phyloP scores from a whole-genome alignment of 2,888 invertebrate species.

The Xylota sylvarum region DNA sequence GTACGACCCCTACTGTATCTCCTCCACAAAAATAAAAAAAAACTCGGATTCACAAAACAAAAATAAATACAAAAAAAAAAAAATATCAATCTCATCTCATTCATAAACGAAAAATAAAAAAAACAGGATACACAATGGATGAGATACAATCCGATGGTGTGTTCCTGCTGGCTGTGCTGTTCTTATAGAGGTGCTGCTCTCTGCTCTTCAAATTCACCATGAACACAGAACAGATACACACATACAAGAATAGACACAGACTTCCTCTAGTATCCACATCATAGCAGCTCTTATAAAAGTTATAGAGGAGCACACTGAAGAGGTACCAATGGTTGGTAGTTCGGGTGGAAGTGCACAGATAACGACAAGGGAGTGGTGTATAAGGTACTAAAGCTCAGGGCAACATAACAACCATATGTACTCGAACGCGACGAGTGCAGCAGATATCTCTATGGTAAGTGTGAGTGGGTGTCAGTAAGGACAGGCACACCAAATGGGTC shows the following conservation, averaged over 20 bases:
- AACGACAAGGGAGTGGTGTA: slow-evolving; percentile 38
- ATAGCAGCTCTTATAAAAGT: slow-evolving; percentile 31
- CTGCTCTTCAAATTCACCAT: slow-evolving; percentile 53
- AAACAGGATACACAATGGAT: slow-evolving; percentile 45
- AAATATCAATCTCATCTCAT: slow-evolving; percentile 61
- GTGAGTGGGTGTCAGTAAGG: slow-evolving; percentile 49
- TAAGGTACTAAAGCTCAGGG: slow-evolving; percentile 65
- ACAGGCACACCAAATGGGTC: not conserved
- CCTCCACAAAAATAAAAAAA: no score
- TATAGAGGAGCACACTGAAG: slow-evolving; percentile 2
- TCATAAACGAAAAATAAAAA: slow-evolving; percentile 39
- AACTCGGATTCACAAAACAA: no score
- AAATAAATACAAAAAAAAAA: slow-evolving; percentile 5
- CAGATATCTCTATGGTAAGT: slow-evolving; percentile 23
- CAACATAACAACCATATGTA: slow-evolving; percentile 72
- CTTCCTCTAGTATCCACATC: slow-evolving; percentile 15
- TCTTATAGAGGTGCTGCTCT: slow-evolving; percentile 43
- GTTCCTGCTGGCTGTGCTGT: slow-evolving; percentile 1
- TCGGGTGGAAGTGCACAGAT: slow-evolving; percentile 32
- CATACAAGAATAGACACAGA: slow-evolving; percentile 8
- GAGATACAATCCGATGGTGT: slow-evolving; percentile 54
- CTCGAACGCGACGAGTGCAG: slow-evolving; percentile 30
- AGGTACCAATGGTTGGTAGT: not conserved
- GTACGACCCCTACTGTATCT: no score
- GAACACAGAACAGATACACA: slow-evolving; percentile 39